These are phyloP conservation scores for Tiliacea citrago DNA, from an alignment of 2,888 invertebrate genomes.

Conservation along the genomic window DNA sequence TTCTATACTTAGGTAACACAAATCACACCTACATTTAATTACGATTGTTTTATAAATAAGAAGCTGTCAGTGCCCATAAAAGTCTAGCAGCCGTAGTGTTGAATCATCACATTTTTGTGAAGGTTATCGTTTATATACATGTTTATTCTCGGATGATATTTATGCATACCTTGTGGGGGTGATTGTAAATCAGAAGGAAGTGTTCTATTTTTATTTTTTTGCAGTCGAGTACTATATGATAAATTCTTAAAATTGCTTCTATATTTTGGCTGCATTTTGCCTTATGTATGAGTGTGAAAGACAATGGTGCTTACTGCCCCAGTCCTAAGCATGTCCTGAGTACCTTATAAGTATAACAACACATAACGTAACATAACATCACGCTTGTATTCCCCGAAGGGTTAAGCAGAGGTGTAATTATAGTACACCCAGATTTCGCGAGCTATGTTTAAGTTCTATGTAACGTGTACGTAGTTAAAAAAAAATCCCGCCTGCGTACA, in stretches of 20 bases:
- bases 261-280: no score
- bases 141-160: not conserved
- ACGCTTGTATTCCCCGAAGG: no score
- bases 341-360: no score
- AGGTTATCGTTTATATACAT: constrained; percentile 52
- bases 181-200: constrained; percentile 1
- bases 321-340: no score
- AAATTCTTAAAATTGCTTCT: not conserved
- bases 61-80: constrained; percentile 56
- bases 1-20: not conserved
- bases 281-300: no score
- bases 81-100: constrained; percentile 48
- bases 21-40: constrained; percentile 18
- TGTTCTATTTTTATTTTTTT: not conserved
- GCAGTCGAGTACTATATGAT: not conserved
- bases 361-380: no score
- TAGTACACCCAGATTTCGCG: no score
- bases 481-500: no score
- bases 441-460: no score
- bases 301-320: no score
- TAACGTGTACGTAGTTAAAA: no score
- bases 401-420: no score
- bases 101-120: constrained; percentile 68
- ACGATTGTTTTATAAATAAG: constrained; percentile 45
- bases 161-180: not conserved